These are phyloP conservation scores for Gasteruption jaculator DNA, from an alignment of 2,888 invertebrate species.

Conservation along the genomic window DNA sequence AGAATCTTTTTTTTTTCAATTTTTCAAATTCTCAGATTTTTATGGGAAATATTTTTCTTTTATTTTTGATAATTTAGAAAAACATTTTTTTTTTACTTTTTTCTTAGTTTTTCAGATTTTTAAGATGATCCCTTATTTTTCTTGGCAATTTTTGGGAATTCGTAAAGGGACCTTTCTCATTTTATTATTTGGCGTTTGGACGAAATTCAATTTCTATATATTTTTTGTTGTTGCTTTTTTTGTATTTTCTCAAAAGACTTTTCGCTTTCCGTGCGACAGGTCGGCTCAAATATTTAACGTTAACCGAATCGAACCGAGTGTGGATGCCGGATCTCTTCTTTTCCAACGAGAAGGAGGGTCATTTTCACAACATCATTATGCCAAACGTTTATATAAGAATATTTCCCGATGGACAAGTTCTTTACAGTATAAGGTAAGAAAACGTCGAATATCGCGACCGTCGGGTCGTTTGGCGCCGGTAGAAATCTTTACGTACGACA, in stretches of 20 bases:
- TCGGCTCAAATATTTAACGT: conserved; percentile 83
- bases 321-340: conserved; percentile 99
- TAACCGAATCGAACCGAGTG: conserved; percentile 90
- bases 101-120: not conserved
- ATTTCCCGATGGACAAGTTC: conserved; percentile 89
- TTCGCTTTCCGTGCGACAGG: too few relatives aligned
- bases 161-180: conserved; percentile 1
- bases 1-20: too few relatives aligned
- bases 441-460: too few relatives aligned
- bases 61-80: conserved; percentile 5
- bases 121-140: too few relatives aligned
- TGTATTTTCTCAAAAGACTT: conserved; percentile 21
- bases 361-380: conserved; percentile 96
- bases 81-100: not conserved
- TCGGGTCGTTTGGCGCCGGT: too few relatives aligned
- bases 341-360: conserved; percentile 96
- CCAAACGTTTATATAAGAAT: conserved; percentile 96
- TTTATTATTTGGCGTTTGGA: conserved; percentile 8
- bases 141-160: too few relatives aligned
- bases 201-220: conserved; percentile 10
- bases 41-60: not conserved
- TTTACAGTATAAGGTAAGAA: conserved; percentile 89
- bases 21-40: too few relatives aligned
- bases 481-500: too few relatives aligned
- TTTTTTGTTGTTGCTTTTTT: conserved; percentile 9